Base-by-base conservation (phyloP, 2,888 invertebrate genomes). In the Byasa hedistus region DNA sequence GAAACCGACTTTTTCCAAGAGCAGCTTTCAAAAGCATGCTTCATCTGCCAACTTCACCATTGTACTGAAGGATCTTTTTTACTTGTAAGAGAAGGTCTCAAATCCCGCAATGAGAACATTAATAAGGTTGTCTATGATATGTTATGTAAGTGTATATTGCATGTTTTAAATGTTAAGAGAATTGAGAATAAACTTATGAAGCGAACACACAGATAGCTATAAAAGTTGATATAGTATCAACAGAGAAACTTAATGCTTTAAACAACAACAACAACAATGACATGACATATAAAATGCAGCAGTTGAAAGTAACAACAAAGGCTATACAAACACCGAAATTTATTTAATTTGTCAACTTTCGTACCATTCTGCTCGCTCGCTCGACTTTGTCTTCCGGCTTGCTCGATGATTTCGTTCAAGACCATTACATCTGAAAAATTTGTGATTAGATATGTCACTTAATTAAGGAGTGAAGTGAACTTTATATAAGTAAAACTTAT, bases 341-440 rank as follows among this genome's bases (percentile, higher is more conserved):
- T 27, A 27, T 79, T 78, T 65, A 76, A 68, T 69, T 67, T 32
- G 39, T 68, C 69, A 62, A 68, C 72, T 71, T 69, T 86, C 93
- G 93, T 95, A 97, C 97, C 97, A 94, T 96, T 96, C 86, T 96
- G 96, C 73, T 97, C 97, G 82, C 96, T 96, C 69, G 95, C 94
- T 82, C 95, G 93, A 91, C 97, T 97, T 82, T 96, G 96, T 84
- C 96, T 94, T 75, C 97, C 96, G 69, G 98, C 98, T 93, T 98
- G 98, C 85, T 98, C 98, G 78, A 98, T 97, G 80, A 99, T 98
- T 87, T 98, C 98, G 85, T 98, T 98, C 79, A 98, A 93, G 77
- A 98, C 98, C 97, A 98, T 97, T 71, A 98, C 98, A 93, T 99
- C 98, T 98, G 93, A 64, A 93, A 87, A 22, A 21, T 51, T 21